phyloP scores from a whole-genome alignment of 2,888 invertebrate genomes.

The Thumatha senex region DNA sequence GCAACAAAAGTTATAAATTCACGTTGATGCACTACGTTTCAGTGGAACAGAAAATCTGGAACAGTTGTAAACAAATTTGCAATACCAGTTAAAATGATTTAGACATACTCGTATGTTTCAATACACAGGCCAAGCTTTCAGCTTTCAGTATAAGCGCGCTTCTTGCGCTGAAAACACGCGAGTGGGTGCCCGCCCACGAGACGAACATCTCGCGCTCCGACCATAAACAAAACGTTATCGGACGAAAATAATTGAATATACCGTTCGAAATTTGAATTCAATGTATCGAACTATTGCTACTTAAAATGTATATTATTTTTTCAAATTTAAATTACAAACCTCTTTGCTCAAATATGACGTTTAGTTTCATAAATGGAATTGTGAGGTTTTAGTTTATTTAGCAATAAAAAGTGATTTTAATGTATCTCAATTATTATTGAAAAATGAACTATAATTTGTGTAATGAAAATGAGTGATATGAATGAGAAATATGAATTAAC shows the following conservation, averaged over 20 bases:
- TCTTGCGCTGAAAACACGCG: constrained; percentile 37
- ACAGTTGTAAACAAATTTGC: constrained; percentile 22
- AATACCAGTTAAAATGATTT: constrained; percentile 25
- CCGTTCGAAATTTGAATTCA: not conserved
- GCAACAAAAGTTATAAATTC: not conserved
- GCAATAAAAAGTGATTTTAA: constrained; percentile 6
- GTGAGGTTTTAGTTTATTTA: constrained; percentile 8
- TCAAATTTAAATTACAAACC: constrained; percentile 1
- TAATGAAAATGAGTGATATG: constrained; percentile 28
- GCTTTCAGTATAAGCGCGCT: constrained; percentile 33
- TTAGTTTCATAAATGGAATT: not conserved
- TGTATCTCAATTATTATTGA: constrained; percentile 6
- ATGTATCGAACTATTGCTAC: not conserved
- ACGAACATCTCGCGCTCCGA: constrained; percentile 18
- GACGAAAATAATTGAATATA: constrained; percentile 1
- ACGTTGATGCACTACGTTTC: not conserved
- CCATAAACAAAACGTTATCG: constrained; percentile 17
- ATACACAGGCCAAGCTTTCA: constrained; percentile 25
- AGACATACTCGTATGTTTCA: constrained; percentile 26
- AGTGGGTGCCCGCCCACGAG: constrained; percentile 12
- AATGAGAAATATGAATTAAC: constrained; percentile 27
- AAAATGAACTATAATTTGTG: constrained; percentile 17
- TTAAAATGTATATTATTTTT: not conserved
- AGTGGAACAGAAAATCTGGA: not conserved
- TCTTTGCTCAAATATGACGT: not conserved